A percentile compares a stretch with the other conserved stretches of the same genome.
Conservation (phyloP, 2,113 vertebrate species). For the Myotis lucifugus region DNA sequence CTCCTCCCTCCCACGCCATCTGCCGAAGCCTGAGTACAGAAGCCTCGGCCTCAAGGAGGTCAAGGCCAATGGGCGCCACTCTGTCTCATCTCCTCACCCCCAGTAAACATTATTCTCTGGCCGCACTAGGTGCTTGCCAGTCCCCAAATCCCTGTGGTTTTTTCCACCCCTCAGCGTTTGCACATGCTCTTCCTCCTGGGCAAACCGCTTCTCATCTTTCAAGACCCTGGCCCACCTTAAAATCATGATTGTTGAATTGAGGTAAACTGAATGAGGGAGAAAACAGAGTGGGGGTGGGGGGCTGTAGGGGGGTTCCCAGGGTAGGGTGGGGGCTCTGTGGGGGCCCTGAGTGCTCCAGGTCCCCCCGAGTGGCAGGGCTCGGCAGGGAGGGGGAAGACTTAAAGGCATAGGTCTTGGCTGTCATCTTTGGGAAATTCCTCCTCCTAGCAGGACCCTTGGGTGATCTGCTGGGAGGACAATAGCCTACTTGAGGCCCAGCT, state of each 20-base stretch:
- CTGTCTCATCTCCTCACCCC: too few species aligned
- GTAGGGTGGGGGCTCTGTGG: neutral
- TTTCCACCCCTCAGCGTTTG: neutral
- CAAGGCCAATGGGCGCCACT: neutral
- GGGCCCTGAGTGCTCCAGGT: neutral
- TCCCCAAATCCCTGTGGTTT: neutral
- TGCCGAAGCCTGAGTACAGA: neutral
- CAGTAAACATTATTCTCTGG: neutral
- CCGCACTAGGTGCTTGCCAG: neutral
- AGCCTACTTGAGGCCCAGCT: neutral
- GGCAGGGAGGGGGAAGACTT: neutral
- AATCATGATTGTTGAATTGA: neutral
- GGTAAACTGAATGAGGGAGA: neutral
- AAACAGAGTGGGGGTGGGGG: neutral
- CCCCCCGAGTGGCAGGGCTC: neutral
- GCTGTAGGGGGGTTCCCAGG: neutral
- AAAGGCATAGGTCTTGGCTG: neutral
- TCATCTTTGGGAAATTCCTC: constrained; percentile 66
- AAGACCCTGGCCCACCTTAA: neutral
- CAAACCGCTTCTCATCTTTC: neutral
- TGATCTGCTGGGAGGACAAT: neutral
- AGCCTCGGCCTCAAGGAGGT: neutral
- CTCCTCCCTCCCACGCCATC: neutral
- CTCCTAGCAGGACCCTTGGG: neutral
- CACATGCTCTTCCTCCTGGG: neutral